Evolutionary conservation across 1,140 invertebrate species (phyloP), one percentile per base, ranked within the genome.

Genomic region (Zelostemma sp.): DNA sequence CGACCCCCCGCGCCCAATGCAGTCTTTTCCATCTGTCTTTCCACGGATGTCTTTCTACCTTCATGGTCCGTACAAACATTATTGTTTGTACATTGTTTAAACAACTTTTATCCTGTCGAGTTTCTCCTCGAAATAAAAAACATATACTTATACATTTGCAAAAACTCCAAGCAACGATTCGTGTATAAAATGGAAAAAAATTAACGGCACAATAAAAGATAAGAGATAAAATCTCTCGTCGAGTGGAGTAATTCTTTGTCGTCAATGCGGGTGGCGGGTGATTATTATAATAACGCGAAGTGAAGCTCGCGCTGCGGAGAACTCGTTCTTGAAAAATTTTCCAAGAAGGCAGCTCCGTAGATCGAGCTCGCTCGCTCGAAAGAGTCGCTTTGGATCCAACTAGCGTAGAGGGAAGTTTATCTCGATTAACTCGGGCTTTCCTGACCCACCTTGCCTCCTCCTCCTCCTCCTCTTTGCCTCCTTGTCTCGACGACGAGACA

Each of bases 261-360:
- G n/a, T n/a, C n/a, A 65, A 65, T 62, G 62, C 68, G 62, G 68
- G 68, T 71, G 68, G 68, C 62, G 49, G 21, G 21, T 48, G 62
- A 65, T 71, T 66, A 66, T 71, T 58, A 61, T 54, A 66, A 51
- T 60, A 69, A 69, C 55, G 60, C 66, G 61, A 49, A 70, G 70
- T 71, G 51, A 60, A 61, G 63, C 54, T 14, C 12, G 25, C 31
- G 51, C 65, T 75, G 70, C 59, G 67, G 40, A 68, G 65, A 72
- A 68, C 64, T 72, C 61, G 64, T 67, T 68, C 56, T 33, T 58
- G 61, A 35, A 61, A 72, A 64, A 79, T 77, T 76, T 80, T 79
- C 78, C 77, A 80, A 78, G 77, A 80, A 80, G 73, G 51, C 69
- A n/a, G n/a, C 60, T 56, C 43, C 54, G 65, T 57, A 58, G 47